Conservation (phyloP, 37 sponge, comb jelly and placozoan species). For the Eunapius fragilis region DNA sequence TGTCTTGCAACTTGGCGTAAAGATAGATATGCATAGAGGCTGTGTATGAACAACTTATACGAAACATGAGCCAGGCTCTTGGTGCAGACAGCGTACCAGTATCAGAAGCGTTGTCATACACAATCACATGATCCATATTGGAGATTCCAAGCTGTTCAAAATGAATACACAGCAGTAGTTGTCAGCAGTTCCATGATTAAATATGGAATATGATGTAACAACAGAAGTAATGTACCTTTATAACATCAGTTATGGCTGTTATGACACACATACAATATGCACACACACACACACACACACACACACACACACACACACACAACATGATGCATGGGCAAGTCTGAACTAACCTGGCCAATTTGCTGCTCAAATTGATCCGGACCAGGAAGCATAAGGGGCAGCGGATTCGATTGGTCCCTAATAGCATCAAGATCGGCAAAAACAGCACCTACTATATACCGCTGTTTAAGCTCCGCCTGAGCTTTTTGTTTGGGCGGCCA, state of each 20-base stretch:
- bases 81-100: constrained; percentile 76
- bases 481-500: constrained; percentile 72
- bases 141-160: constrained; percentile 64
- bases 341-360: constrained; percentile 30
- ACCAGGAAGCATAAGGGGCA: constrained; percentile 62
- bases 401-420: constrained; percentile 15
- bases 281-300: too few relatives aligned
- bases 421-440: constrained; percentile 39
- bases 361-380: constrained; percentile 49
- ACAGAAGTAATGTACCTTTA: too few relatives aligned
- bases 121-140: constrained; percentile 71
- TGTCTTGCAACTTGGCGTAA: too few relatives aligned
- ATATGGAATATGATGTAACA: too few relatives aligned
- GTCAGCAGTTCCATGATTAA: background rate
- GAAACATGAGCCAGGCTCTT: constrained; percentile 73
- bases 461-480: constrained; percentile 47
- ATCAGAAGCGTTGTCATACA: constrained; percentile 80
- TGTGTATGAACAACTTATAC: constrained; percentile 25
- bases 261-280: too few relatives aligned
- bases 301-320: too few relatives aligned
- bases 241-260: too few relatives aligned
- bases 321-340: too few relatives aligned
- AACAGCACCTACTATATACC: constrained; percentile 64
- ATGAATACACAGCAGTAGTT: background rate
- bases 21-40: too few relatives aligned